Percentiles rank a stretch among this genome's conserved stretches.
Evolutionary conservation across 2,113 vertebrate species (phyloP).

Genomic region (Macaca fascicularis): T2T-MFA8v1.1 NC_088375.1:78409501-78410000

Average conservation of each 20-base stretch:
- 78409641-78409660: not conserved
- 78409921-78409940: constrained; percentile 13
- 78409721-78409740: not conserved
- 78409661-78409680: not conserved
- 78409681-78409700: not conserved
- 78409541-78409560: not conserved
- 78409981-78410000: not conserved
- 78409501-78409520: not conserved
- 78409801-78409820: not conserved
- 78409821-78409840: not conserved
- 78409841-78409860: constrained; percentile 5
- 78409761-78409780: not conserved
- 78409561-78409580: not conserved
- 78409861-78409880: not conserved
- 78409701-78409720: fast-evolving
- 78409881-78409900: constrained; percentile 23
- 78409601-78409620: not conserved
- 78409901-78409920: not conserved
- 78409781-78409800: not conserved
- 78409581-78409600: not conserved
- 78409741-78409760: not conserved
- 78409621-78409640: not conserved
- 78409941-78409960: not conserved
- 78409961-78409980: not conserved
- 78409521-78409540: not conserved